Base-by-base conservation (phyloP, 2,113 vertebrate genomes). In the Caracal caracal region DNA sequence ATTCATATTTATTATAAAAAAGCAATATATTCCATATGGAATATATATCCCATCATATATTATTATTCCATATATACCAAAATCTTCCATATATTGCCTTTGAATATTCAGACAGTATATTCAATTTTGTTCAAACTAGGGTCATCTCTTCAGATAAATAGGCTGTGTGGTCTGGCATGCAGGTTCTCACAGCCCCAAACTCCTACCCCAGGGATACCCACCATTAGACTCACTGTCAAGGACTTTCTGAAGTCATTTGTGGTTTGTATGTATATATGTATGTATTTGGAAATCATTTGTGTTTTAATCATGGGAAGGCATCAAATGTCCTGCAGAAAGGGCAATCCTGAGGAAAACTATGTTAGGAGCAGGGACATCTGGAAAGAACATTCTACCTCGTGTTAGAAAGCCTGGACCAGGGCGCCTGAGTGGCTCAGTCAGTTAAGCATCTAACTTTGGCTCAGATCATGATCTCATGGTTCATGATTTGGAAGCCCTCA, bases 301-400 rank as follows among this genome's bases (percentile, higher is more conserved):
- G 35, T 53, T 47, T 51, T 61, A 10, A 30, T 87, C 53, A 16
- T 1, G 10, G 35, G 30, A 63, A n/a, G 75, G 53, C 37, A 47
- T 75, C 22, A 7, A 4, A 6, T 47, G 43, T 30, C 13, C 56
- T 4, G 17, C 61, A 15, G 61, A 92, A 13, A 37, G 30, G 56
- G 79, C n/a, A 43, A 8, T 61, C 15, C 33, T 10, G 9, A 53
- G 63, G 5, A 63, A n/a, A 73, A 43, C 13, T 8, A 0, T 6
- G 11, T 24, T 0, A 61, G 30, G 28, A 15, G 16, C 11, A 15
- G 9, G 0, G 6, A 11, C 0, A 19, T 8, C 83, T 12, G 19
- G 6, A 37, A 78, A 71, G 59, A 65, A 4, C 2, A 13, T 66
- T 16, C 35, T 0, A 5, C 6, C 19, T 33, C 47, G 37, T 3